Evolutionary conservation across 2,888 invertebrate genomes (phyloP), one percentile per base, ranked within the genome.

Genomic region (Leptinotarsa tumamoca): DNA sequence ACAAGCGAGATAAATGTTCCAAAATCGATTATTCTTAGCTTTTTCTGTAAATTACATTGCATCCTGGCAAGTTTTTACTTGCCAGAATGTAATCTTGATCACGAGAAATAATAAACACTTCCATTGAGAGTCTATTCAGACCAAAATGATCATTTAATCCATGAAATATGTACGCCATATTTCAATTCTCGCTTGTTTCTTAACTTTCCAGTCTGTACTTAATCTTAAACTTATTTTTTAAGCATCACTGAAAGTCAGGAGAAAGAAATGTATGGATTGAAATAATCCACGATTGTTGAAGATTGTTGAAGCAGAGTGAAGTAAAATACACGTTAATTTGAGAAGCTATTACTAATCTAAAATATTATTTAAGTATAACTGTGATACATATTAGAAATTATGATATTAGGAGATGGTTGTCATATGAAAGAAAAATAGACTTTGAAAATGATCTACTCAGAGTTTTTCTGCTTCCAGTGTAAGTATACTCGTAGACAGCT

Each of bases 231-330:
- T 61, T 58, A 21, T 63, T 63, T 63, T 63, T 63, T 43, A 63
- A 63, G 63, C 63, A 43, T 63, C 43, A 63, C 63, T 33, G 63
- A 63, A 63, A 63, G 63, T 63, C 10, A 63, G 43, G 63, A 63
- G 63, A 63, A 63, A 63, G 63, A 63, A 63, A 63, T 63, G 63
- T 63, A 63, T 18, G 63, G 63, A 43, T 63, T 63, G 63, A 63
- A 63, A 63, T 63, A 63, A 63, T 63, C 63, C 63, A 33, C n/a
- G 5, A 43, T 63, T 27, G 27, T 63, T 43, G 63, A 63, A 63
- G 63, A 63, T 10, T 63, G 33, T 33, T 63, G 5, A n/a, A n/a
- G 18, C 17, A 18, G 13, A 14, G 23, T 23, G 58, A 43, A 63
- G 33, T 33, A 14, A 18, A 63, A n/a, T 27, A 63, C 10, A 63